Conservation (phyloP, 2,113 vertebrate species). For the human region DNA sequence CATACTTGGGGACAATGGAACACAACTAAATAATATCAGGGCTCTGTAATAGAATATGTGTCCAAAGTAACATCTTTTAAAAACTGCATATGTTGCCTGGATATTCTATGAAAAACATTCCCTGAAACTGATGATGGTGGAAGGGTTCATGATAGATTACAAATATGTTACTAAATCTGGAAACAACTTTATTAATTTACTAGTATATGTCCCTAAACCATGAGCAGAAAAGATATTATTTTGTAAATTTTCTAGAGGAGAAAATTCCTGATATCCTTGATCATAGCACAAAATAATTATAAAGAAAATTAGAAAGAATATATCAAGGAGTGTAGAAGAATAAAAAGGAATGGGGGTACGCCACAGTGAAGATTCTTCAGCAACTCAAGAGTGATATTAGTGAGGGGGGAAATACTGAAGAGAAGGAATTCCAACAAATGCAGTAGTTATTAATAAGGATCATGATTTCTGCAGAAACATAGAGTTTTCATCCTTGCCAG, state of each 20-base stretch:
- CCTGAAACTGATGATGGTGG: not conserved
- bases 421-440: not conserved
- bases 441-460: not conserved
- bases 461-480: not conserved
- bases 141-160: not conserved
- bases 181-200: not conserved
- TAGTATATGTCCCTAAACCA: not conserved
- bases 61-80: not conserved
- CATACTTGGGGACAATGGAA: not conserved
- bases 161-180: not conserved
- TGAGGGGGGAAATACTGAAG: not conserved
- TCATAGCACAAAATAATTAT: not conserved
- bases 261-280: not conserved
- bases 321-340: not conserved
- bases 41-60: not conserved
- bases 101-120: not conserved
- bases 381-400: not conserved
- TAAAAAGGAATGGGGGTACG: not conserved
- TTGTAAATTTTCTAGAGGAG: not conserved
- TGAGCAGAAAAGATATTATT: not conserved
- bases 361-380: not conserved
- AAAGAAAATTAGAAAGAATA: not conserved
- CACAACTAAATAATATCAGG: not conserved
- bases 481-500: not conserved
- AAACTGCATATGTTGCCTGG: not conserved